phyloP scores from a whole-genome alignment of 2,113 vertebrate species.

The Aspidoscelis tigris region DNA sequence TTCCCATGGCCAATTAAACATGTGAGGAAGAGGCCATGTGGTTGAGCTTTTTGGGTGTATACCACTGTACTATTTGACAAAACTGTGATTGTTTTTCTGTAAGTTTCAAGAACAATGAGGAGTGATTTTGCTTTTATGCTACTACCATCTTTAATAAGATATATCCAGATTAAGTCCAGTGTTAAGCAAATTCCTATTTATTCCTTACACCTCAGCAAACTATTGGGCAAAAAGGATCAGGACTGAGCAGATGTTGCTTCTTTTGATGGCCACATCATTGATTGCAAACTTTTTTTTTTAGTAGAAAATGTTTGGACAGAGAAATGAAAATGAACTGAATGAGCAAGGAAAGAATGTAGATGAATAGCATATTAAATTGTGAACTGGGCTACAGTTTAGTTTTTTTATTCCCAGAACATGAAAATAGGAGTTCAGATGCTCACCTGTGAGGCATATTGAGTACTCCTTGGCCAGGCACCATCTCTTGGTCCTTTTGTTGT shows the following conservation, averaged over 20 bases:
- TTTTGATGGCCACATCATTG: background rate
- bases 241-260: background rate
- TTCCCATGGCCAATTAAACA: background rate
- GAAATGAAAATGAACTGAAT: background rate
- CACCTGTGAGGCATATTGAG: background rate
- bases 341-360: background rate
- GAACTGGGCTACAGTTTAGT: background rate
- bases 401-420: background rate
- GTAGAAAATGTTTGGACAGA: background rate
- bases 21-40: background rate
- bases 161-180: background rate
- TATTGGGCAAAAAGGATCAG: constrained; percentile 2
- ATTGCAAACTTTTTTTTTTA: background rate
- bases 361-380: no score
- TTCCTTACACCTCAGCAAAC: background rate
- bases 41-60: background rate
- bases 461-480: background rate
- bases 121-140: background rate
- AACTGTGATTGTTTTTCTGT: background rate
- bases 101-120: background rate
- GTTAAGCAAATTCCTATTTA: constrained; percentile 10
- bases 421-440: background rate
- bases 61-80: background rate
- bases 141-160: background rate
- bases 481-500: background rate